Base-by-base conservation (phyloP, 2,113 vertebrate species). In the Tylochromis polylepis region DNA sequence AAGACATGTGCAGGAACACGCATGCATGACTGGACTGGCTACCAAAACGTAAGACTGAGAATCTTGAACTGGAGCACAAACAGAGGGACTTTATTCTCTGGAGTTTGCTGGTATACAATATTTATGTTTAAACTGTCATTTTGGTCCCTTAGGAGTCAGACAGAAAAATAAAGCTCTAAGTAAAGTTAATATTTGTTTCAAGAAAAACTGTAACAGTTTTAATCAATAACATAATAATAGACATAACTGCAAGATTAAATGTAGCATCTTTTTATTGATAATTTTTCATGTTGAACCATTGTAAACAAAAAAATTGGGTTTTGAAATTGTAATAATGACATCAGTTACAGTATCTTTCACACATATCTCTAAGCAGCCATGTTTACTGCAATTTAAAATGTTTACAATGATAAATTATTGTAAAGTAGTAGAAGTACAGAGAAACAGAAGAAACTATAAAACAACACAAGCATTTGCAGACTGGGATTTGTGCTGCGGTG, bases 401-500 rank as follows among this genome's bases (percentile, higher is more conserved):
- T 87, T 59, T 41, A 24, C 38, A 56, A 51, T 81, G 57, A 90
- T 89, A 56, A 55, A 27, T 8, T 14, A 49, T 75, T 85, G 11
- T 70, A 55, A 86, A 81, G 58, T 38, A 27, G 18, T 79, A 87
- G 55, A 89, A 84, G 79, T 86, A 87, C 6, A 72, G 31, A 60
- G 62, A 85, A 56, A 83, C 86, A 75, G 89, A 41, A 49, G 81
- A 84, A 87, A 81, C 38, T 41, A 84, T 80, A 79, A 87, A 90
- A 82, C 90, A 90, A 83, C 57, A 81, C 57, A 84, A 80, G 92
- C 81, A 83, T 65, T 65, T 79, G 29, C 79, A 79, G 79, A 60
- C 72, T 70, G 41, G 2, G 72, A 46, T 46, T 88, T 79, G 58
- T 82, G 75, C 77, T 53, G 53, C 4, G 14, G 57, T 2, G 34